These are phyloP conservation scores for Sylvilagus bachmani DNA, from an alignment of 2,113 vertebrate species.

Conservation along the genomic window DNA sequence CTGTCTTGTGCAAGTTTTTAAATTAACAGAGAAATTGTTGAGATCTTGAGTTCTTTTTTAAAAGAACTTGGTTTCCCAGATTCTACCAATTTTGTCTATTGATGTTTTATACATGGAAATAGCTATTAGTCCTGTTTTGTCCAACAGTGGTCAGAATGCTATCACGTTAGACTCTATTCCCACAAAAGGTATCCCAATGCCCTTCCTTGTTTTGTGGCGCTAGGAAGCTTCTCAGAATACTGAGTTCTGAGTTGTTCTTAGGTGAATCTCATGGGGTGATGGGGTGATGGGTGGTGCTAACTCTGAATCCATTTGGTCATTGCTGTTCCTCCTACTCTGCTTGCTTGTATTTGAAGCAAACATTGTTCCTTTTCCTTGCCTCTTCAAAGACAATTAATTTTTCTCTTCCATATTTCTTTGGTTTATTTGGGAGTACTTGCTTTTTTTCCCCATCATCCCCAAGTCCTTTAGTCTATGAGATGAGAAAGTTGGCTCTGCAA, in stretches of 20 bases:
- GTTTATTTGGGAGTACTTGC: neutral
- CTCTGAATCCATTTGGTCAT: neutral
- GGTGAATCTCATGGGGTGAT: neutral
- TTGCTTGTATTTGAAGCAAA: neutral
- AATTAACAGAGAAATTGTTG: neutral
- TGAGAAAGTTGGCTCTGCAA: neutral
- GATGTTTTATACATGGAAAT: neutral
- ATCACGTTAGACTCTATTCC: neutral
- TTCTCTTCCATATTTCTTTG: neutral
- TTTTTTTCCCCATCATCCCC: neutral
- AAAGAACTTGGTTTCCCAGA: neutral
- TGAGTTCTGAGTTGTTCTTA: neutral
- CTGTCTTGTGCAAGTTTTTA: neutral
- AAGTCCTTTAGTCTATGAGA: neutral
- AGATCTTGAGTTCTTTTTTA: neutral
- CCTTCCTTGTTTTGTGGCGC: rapidly evolving
- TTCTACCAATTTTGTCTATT: neutral
- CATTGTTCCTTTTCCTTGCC: neutral
- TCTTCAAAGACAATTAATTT: neutral
- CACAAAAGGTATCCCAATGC: neutral
- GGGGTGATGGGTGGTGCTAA: too few relatives aligned
- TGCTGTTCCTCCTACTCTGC: neutral
- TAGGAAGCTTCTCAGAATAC: neutral
- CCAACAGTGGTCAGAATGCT: neutral
- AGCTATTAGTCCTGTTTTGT: neutral